Evolutionary conservation across 30 jellyfish, hydroid and myxozoan species (phyloP), one percentile per base, ranked within the genome.

Genomic region (Aurelia sp.): DNA sequence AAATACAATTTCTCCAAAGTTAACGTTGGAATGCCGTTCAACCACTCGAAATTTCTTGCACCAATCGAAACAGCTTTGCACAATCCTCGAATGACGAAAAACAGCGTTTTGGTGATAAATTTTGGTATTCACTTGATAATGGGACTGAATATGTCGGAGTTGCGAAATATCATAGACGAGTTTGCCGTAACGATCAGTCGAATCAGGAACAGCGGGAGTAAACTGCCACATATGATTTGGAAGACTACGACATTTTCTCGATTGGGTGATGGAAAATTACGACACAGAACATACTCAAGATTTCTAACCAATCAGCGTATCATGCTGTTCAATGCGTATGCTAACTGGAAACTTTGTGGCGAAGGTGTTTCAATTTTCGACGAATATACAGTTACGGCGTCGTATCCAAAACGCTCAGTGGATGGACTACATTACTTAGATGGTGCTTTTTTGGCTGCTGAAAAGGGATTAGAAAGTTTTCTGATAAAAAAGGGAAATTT

Each of bases 21-120:
- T 2, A 19, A 18, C 18, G 50, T 13, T 21, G 82, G 90, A 44
- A 16, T 27, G 31, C 71, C 69, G 5, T 89, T 89, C 78, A 80
- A 74, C 66, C 61, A 31, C 30, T 62, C 90, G 62, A 68, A 53
- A 73, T 72, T 75, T 67, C 63, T 89, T 20, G 41, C 33, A 16
- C 87, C 87, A 17, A 75, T 75, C 18, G 12, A 72, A 4, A 76
- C 15, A 24, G 72, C 24, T 22, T 55, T 89, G 5, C 65, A 40
- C 21, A 68, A 71, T 48, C 40, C 78, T 53, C 55, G 89, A 17
- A 80, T 81, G 93, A n/a, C 35, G 11, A 53, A 74, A 13, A 62
- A 84, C 35, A 89, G 97, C 63, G 90, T 74, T 4, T 17, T 89
- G 30, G 53, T 89, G 58, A 72, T 89, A 6, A 89, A 89, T 51